phyloP scores from a whole-genome alignment of 92 coral and sea anemone species.

The Porites divaricata region DNA sequence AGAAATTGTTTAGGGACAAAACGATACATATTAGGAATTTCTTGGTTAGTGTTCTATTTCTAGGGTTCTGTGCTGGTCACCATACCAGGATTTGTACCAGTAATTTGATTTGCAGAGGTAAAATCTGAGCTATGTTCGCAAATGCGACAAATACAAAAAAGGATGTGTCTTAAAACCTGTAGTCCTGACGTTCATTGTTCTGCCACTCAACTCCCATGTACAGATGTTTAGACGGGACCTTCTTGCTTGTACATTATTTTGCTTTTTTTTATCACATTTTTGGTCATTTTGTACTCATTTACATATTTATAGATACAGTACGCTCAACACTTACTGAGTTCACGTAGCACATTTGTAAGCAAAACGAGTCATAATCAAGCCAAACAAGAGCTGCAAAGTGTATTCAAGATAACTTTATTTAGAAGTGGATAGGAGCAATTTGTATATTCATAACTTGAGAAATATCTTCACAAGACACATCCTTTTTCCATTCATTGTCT shows the following conservation, averaged over 20 bases:
- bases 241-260: slow-evolving; percentile 30
- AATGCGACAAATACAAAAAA: neutral
- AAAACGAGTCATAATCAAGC: neutral
- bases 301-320: neutral
- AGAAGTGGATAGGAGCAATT: neutral
- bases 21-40: too few species aligned
- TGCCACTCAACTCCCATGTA: slow-evolving; percentile 14
- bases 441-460: too few species aligned
- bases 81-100: neutral
- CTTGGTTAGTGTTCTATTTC: too few species aligned
- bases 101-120: neutral
- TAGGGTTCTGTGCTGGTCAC: neutral
- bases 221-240: slow-evolving; percentile 1
- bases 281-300: slow-evolving; percentile 17
- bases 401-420: neutral
- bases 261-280: neutral
- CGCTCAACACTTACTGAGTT: neutral
- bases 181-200: neutral
- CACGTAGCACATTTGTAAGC: neutral
- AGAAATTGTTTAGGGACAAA: too few species aligned
- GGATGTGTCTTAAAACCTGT: slow-evolving; percentile 19
- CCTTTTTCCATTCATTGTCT: slow-evolving; percentile 12
- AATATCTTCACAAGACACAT: slow-evolving; percentile 7
- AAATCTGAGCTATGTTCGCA: neutral
- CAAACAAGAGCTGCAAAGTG: neutral